These are phyloP conservation scores for Rafetus swinhoei DNA, from an alignment of 2,113 vertebrate genomes.

Conservation along the genomic window DNA sequence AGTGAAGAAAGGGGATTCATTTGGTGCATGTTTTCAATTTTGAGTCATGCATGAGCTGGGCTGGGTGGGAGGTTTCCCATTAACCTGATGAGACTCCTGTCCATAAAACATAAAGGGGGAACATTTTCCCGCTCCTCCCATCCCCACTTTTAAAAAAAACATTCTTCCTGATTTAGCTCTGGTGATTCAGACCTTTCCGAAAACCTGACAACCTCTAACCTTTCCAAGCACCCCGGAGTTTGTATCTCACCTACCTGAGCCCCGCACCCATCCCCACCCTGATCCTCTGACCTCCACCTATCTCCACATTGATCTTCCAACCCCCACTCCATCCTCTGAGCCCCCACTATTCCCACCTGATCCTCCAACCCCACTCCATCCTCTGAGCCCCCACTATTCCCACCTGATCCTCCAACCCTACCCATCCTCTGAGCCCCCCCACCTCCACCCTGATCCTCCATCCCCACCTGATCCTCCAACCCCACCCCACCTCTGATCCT, in stretches of 20 bases:
- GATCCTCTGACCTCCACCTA: not conserved
- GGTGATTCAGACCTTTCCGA: not conserved
- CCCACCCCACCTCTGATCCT: too few species aligned
- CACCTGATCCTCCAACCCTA: too few species aligned
- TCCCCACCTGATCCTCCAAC: fast-evolving
- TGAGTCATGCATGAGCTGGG: not conserved
- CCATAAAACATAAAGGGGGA: not conserved
- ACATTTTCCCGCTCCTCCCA: not conserved
- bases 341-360: not conserved
- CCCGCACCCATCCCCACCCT: not conserved
- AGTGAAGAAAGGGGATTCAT: too few species aligned
- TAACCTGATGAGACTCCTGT: not conserved
- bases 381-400: not conserved
- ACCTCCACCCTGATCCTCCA: too few species aligned
- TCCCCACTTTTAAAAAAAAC: too few species aligned
- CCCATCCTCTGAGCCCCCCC: too few species aligned
- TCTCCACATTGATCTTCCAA: not conserved
- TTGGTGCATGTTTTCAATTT: not conserved
- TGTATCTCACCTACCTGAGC: not conserved
- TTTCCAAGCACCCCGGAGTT: not conserved
- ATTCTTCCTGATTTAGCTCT: not conserved
- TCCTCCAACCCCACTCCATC: not conserved
- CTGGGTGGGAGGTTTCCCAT: not conserved
- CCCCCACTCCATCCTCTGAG: not conserved
- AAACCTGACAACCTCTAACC: not conserved